phyloP scores from a whole-genome alignment of 1,140 invertebrate genomes.

The Agrypnia vestita region DNA sequence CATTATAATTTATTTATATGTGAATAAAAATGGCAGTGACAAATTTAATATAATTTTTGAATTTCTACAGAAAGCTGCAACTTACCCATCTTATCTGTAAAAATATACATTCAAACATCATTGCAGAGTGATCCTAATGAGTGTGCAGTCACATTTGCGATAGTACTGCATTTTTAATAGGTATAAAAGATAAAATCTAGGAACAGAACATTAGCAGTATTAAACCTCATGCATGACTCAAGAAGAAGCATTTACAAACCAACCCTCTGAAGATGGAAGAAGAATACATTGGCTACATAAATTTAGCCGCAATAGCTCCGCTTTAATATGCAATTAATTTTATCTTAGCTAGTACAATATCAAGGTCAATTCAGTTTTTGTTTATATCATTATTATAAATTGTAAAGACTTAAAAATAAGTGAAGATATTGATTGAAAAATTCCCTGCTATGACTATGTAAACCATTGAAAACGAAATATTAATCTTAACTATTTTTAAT shows the following conservation, averaged over 20 bases:
- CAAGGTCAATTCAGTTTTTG: conserved; percentile 31
- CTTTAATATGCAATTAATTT: neutral
- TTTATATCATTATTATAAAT: neutral
- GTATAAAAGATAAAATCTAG: neutral
- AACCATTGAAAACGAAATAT: conserved; percentile 11
- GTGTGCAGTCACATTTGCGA: too few relatives aligned
- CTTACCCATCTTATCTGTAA: too few relatives aligned
- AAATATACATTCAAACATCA: too few relatives aligned
- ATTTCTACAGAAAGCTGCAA: too few relatives aligned
- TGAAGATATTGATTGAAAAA: too few relatives aligned
- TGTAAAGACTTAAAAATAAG: too few relatives aligned
- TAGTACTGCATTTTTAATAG: too few relatives aligned
- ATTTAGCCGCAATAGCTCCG: neutral
- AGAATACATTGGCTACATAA: neutral
- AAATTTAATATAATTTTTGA: too few relatives aligned
- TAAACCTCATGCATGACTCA: neutral
- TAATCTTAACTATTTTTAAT: conserved; percentile 26
- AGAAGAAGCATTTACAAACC: conserved; percentile 1
- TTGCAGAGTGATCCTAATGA: too few relatives aligned
- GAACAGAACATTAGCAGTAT: neutral
- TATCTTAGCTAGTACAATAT: conserved; percentile 27
- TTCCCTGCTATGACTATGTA: conserved; percentile 3
- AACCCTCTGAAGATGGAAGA: neutral
- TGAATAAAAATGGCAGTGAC: too few relatives aligned
- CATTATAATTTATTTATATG: neutral